Percentiles rank a stretch among this genome's conserved stretches.
These are phyloP conservation scores for Colistium nudipinnis DNA, from an alignment of 2,113 vertebrate genomes.

Conservation along the genomic window DNA sequence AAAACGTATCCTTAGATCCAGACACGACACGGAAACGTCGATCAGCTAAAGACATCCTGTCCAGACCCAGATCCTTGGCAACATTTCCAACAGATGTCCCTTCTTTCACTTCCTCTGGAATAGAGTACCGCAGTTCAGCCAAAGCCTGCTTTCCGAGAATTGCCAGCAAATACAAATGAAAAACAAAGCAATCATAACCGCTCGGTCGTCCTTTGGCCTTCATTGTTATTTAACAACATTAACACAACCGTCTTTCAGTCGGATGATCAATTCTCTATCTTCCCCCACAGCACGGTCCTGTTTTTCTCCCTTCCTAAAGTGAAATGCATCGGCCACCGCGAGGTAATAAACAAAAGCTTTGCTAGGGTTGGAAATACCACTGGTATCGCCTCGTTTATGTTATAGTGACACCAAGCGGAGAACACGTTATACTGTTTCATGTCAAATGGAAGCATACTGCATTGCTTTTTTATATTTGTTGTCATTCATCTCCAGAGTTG, in stretches of 20 bases:
- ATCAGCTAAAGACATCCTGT: constrained; percentile 49
- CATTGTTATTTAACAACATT: constrained; percentile 24
- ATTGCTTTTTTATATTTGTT: not conserved
- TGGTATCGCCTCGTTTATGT: not conserved
- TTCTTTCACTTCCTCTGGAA: constrained; percentile 77
- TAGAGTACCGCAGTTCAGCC: constrained; percentile 64
- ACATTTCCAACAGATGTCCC: constrained; percentile 78
- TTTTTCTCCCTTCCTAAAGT: not conserved
- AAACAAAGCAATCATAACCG: not conserved
- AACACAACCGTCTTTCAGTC: not conserved
- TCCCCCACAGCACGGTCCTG: not conserved
- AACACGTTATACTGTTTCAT: not conserved
- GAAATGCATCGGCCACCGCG: not conserved
- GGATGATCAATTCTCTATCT: not conserved
- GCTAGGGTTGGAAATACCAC: not conserved
- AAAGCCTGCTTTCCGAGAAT: constrained; percentile 26
- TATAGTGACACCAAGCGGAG: constrained; percentile 43
- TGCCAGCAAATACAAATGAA: not conserved
- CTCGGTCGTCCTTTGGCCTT: not conserved
- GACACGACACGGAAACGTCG: constrained; percentile 70
- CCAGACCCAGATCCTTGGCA: constrained; percentile 78
- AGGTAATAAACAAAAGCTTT: constrained; percentile 31
- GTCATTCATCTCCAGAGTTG: not conserved
- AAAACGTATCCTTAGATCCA: constrained; percentile 68
- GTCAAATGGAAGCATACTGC: too few species aligned